A percentile compares a stretch with the other conserved stretches of the same genome.
These are phyloP conservation scores for Heteromyza rotundicornis DNA, from an alignment of 2,888 invertebrate species.

Conservation along the genomic window DNA sequence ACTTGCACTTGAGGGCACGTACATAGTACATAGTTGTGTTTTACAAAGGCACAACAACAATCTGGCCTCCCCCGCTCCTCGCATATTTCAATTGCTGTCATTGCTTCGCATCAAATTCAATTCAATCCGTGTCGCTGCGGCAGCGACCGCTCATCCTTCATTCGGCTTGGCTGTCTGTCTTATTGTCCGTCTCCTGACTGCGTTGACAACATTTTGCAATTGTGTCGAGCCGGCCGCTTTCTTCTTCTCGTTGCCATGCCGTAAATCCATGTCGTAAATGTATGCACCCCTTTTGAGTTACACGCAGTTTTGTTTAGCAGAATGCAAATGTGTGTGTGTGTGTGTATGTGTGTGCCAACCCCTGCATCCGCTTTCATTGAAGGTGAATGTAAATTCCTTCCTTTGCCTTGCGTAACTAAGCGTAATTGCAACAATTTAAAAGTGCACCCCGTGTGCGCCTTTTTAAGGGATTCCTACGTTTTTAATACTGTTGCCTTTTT, in stretches of 20 bases:
- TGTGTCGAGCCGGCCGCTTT: too few relatives aligned
- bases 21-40: too few relatives aligned
- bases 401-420: constrained; percentile 27
- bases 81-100: constrained; percentile 41
- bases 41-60: neutral
- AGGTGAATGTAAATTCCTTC: neutral
- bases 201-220: constrained; percentile 54
- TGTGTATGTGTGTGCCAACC: too few relatives aligned
- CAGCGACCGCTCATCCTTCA: neutral
- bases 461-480: too few relatives aligned
- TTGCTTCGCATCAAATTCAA: constrained; percentile 30
- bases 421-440: constrained; percentile 51
- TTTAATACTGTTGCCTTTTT: too few relatives aligned
- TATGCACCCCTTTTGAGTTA: constrained; percentile 45
- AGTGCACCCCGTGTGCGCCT: constrained; percentile 8
- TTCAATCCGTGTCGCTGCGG: constrained; percentile 42
- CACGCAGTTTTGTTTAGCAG: neutral
- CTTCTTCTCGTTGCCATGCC: constrained; percentile 48
- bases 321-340: too few relatives aligned
- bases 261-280: constrained; percentile 51
- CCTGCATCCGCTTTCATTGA: constrained; percentile 23
- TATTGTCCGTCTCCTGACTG: too few relatives aligned
- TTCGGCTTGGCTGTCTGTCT: neutral
- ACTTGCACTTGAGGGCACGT: too few relatives aligned
- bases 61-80: constrained; percentile 39